Conservation (phyloP, 2,888 invertebrate genomes). For the Netelia inedita region DNA sequence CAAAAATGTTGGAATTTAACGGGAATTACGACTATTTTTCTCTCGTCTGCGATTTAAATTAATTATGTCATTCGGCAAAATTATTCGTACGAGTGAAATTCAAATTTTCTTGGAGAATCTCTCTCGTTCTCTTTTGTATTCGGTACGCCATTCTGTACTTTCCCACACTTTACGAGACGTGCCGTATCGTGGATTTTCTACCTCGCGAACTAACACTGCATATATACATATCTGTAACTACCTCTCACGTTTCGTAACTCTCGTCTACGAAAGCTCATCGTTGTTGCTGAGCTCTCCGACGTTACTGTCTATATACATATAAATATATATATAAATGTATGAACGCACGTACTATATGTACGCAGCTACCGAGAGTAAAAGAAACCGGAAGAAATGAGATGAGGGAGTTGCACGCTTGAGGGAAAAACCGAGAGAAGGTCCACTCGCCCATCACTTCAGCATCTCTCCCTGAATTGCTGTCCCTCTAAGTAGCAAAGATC, state of each 20-base stretch:
- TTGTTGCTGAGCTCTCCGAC: slow-evolving; percentile 28
- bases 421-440: slow-evolving; percentile 55
- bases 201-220: slow-evolving; percentile 36
- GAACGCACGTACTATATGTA: neutral
- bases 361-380: slow-evolving; percentile 7
- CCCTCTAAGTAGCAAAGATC: slow-evolving; percentile 57
- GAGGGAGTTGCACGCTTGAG: slow-evolving; percentile 12
- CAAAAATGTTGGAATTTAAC: slow-evolving; percentile 20
- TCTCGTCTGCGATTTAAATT: neutral
- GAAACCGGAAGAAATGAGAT: slow-evolving; percentile 20
- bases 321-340: neutral
- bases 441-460: slow-evolving; percentile 63
- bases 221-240: slow-evolving; percentile 29
- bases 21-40: neutral
- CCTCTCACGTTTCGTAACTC: slow-evolving; percentile 37
- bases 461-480: slow-evolving; percentile 59
- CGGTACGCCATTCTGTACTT: slow-evolving; percentile 9
- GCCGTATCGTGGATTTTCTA: slow-evolving; percentile 61
- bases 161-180: slow-evolving; percentile 56
- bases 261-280: slow-evolving; percentile 47
- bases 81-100: neutral
- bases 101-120: neutral
- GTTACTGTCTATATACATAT: neutral
- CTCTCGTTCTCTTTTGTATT: too few relatives aligned
- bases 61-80: neutral